A percentile compares a stretch with the other conserved stretches of the same genome.
phyloP scores from a whole-genome alignment of 2,888 invertebrate genomes.

The Leistus spinibarbis region DNA sequence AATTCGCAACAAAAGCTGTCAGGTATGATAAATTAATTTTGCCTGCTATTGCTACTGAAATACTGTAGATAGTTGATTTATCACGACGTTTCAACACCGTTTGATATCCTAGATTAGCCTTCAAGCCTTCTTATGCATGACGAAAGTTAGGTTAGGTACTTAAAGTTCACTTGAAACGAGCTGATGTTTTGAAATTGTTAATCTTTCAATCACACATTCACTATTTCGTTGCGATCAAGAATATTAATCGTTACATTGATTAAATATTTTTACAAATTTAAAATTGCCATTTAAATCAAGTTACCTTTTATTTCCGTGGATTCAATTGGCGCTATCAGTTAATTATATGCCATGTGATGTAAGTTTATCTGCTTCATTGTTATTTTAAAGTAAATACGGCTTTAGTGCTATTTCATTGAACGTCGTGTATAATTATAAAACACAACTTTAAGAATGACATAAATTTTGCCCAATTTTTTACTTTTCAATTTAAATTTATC shows the following conservation, averaged over 20 bases:
- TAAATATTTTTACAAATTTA: background rate
- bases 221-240: background rate
- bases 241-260: background rate
- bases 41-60: background rate
- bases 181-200: background rate
- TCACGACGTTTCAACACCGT: background rate
- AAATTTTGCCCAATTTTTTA: too few species aligned
- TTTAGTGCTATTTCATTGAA: too few species aligned
- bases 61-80: background rate
- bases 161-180: background rate
- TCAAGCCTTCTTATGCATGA: background rate
- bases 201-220: background rate
- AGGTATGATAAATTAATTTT: background rate
- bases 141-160: background rate
- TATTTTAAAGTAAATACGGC: too few species aligned
- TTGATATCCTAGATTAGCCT: background rate
- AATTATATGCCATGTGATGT: too few species aligned
- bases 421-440: too few species aligned
- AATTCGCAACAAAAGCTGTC: slow-evolving; percentile 10
- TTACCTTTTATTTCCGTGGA: too few species aligned
- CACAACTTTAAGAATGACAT: too few species aligned
- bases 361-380: too few species aligned
- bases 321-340: too few species aligned
- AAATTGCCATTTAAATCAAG: too few species aligned
- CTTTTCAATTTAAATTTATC: too few species aligned